Conservation (phyloP, 37 sponge, comb jelly and placozoan species). For the Sycon ciliatum region DNA sequence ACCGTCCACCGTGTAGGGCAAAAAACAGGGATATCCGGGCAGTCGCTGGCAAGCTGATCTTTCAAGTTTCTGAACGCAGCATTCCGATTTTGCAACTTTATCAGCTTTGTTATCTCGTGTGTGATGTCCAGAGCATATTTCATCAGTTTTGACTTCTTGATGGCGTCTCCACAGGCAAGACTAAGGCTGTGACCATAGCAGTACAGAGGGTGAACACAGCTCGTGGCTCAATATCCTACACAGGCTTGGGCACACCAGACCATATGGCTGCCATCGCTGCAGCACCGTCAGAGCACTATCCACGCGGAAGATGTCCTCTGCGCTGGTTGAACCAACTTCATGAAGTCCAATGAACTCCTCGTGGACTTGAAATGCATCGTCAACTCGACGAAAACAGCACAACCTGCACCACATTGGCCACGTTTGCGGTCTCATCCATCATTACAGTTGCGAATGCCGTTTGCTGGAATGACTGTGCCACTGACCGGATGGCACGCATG, state of each 20-base stretch:
- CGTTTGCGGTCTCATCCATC: slow-evolving; percentile 58
- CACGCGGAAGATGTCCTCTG: slow-evolving; percentile 2
- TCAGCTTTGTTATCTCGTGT: background rate
- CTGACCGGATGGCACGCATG: slow-evolving; percentile 30
- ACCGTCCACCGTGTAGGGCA: slow-evolving; percentile 32
- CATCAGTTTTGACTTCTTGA: background rate
- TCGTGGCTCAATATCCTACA: slow-evolving; percentile 27
- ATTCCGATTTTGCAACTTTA: too few relatives aligned
- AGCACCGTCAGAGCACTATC: slow-evolving; percentile 48
- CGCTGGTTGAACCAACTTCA: background rate
- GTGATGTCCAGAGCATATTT: background rate
- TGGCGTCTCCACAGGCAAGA: background rate
- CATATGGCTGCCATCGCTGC: slow-evolving; percentile 27
- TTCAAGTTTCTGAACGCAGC: too few relatives aligned
- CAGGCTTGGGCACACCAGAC: slow-evolving; percentile 28
- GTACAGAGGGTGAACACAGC: slow-evolving; percentile 49
- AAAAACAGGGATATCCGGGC: slow-evolving; percentile 15
- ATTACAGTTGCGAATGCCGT: slow-evolving; percentile 34
- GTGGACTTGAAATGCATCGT: slow-evolving; percentile 24
- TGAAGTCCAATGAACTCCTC: slow-evolving; percentile 42
- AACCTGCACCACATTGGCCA: slow-evolving; percentile 45
- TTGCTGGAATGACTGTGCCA: slow-evolving; percentile 17
- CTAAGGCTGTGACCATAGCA: slow-evolving; percentile 42
- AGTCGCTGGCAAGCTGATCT: too few relatives aligned
- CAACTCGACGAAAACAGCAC: slow-evolving; percentile 46